These are phyloP conservation scores for Eulemur mongoz DNA, from an alignment of 2,797 vertebrate genomes.

Conservation along the genomic window DNA sequence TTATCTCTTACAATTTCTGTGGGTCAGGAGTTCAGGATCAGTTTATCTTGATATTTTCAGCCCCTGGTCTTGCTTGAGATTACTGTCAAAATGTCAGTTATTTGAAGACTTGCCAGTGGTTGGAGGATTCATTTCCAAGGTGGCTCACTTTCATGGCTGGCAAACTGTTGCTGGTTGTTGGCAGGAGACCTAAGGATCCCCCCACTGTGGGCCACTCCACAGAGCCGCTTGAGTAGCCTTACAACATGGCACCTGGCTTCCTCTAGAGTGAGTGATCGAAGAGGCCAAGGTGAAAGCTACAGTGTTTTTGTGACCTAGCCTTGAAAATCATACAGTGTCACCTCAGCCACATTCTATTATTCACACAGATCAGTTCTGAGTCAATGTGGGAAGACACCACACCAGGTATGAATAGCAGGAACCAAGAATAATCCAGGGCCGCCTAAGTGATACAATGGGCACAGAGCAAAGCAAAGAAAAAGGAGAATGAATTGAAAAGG, in stretches of 20 bases:
- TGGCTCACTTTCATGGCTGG: background rate
- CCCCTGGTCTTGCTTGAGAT: background rate
- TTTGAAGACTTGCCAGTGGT: background rate
- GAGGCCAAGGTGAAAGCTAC: background rate
- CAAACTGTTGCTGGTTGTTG: background rate
- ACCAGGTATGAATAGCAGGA: background rate
- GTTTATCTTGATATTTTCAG: background rate
- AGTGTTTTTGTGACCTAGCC: background rate
- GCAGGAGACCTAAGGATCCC: background rate
- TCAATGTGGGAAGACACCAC: background rate
- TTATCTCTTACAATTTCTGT: background rate
- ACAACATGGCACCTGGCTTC: background rate
- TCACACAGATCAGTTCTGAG: background rate
- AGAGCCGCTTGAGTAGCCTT: background rate
- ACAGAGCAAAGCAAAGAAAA: background rate
- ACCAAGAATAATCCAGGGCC: background rate
- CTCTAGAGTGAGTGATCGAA: background rate
- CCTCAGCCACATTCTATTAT: background rate
- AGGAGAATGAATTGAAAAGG: background rate
- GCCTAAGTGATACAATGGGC: background rate
- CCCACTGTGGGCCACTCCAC: background rate
- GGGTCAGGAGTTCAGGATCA: background rate
- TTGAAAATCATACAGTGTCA: background rate
- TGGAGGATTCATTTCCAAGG: background rate
- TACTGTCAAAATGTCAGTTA: background rate